Evolutionary conservation across 1,140 invertebrate species (phyloP), one percentile per base, ranked within the genome.

Genomic region (Drosophila aff.): DNA sequence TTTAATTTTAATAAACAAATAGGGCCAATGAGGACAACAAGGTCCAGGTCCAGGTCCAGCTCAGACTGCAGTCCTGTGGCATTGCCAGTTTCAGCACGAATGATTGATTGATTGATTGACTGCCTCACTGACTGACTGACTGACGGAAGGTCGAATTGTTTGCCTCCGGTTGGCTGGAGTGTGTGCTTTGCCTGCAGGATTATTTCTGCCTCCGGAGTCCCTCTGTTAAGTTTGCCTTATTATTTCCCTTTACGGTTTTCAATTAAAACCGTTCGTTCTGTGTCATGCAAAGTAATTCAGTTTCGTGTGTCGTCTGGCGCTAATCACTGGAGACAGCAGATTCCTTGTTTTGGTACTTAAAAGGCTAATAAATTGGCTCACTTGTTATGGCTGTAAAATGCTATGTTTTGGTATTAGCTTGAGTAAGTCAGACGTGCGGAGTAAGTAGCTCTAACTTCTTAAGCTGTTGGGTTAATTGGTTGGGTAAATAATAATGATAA

Each of bases 1-100:
- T 83, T 80, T 86, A 83, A 86, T 86, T 89, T 86, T 66, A 80
- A 80, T 86, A 83, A 77, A 77, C 84, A 83, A 89, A 78, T 69
- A 83, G 73, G 73, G 31, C 47, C 63, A 73, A 81, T 81, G 60
- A 59, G n/a, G 38, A 40, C 18, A 61, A 33, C 28, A 28, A 33
- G 46, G 16, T n/a, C 2, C 47, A n/a, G 47, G 47, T 10, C 47
- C 16, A 13, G 46, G 16, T n/a, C 0, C 47, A n/a, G 47, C 23
- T 10, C 47, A 49, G 33, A 43, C 13, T 62, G 43, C 62, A 66
- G 9, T 28, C n/a, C 13, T 18, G 26, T 67, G 68, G 26, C 28
- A 57, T 71, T 47, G 40, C 63, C 63, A 52, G 31, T 58, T 53
- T 58, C 21, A 44, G 61, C 10, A 11, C 64, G 9, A 50, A 36